Percentiles rank a stretch among this genome's conserved stretches.
phyloP scores from a whole-genome alignment of 1,140 invertebrate species.

The Ips typographus region DNA sequence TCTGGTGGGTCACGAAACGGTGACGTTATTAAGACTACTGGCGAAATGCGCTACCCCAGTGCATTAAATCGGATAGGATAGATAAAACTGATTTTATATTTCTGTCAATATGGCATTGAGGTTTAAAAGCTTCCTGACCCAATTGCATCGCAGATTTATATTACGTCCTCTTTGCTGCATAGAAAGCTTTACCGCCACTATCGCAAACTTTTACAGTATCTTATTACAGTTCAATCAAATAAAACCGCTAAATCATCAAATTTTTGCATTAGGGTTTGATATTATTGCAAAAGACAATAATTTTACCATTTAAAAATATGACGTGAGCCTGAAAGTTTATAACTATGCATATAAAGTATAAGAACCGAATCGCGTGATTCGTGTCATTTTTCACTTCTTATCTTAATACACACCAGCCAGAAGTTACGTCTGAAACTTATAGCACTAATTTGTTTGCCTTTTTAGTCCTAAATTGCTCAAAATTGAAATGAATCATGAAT shows the following conservation, averaged over 20 bases:
- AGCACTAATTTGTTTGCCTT: constrained; percentile 13
- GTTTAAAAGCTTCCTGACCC: constrained; percentile 29
- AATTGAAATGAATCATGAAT: not conserved
- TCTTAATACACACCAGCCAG: constrained; percentile 11
- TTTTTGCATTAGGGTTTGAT: too few relatives aligned
- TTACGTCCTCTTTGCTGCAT: constrained; percentile 10
- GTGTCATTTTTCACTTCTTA: constrained; percentile 25
- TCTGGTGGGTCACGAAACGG: constrained; percentile 13
- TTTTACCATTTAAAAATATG: too few relatives aligned
- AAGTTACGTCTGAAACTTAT: constrained; percentile 18
- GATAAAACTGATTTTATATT: constrained; percentile 26
- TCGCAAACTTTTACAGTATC: too few relatives aligned
- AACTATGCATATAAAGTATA: constrained; percentile 21
- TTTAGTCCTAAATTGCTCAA: not conserved
- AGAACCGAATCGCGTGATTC: constrained; percentile 28
- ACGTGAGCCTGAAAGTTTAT: constrained; percentile 4
- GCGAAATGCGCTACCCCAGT: constrained; percentile 13
- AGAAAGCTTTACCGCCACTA: constrained; percentile 10
- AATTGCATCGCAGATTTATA: constrained; percentile 25
- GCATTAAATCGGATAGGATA: constrained; percentile 17
- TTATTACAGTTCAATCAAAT: too few relatives aligned
- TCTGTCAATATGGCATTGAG: constrained; percentile 20
- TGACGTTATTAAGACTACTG: constrained; percentile 11
- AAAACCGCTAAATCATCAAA: too few relatives aligned
- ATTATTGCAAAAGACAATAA: too few relatives aligned